Conservation (phyloP, 1,140 invertebrate genomes). For the Cardiocondyla obscurior region DNA sequence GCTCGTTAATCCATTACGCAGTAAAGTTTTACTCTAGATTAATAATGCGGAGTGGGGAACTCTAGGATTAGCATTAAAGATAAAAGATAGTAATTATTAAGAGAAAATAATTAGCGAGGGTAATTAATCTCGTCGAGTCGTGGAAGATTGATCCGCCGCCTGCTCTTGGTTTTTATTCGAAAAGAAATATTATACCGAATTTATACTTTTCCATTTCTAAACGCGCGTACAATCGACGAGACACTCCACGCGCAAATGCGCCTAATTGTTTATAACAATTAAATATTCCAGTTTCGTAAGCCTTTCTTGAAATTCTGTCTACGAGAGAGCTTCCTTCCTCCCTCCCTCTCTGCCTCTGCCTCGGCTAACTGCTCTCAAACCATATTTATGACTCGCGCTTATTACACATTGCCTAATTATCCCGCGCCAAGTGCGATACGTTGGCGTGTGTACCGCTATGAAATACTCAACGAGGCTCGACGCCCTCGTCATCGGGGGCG, state of each 20-base stretch:
- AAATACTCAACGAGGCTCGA: constrained; percentile 24
- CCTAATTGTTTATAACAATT: neutral
- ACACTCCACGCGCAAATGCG: neutral
- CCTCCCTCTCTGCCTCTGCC: neutral
- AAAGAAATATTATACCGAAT: neutral
- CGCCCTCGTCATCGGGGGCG: constrained; percentile 27
- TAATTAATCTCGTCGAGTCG: neutral
- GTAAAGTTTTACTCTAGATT: constrained; percentile 4
- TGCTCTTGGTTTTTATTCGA: neutral
- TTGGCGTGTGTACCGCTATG: neutral
- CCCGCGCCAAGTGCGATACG: neutral
- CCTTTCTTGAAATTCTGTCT: neutral
- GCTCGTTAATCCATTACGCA: neutral
- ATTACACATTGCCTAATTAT: constrained; percentile 27
- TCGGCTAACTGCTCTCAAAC: neutral
- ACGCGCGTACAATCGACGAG: too few relatives aligned
- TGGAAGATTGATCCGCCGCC: neutral
- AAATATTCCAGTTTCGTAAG: neutral
- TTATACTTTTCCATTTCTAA: neutral
- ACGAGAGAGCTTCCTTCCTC: neutral
- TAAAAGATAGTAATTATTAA: neutral
- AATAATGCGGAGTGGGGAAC: neutral
- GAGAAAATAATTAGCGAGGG: neutral
- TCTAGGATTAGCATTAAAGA: neutral
- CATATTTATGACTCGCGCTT: neutral